Percentiles rank a stretch among this genome's conserved stretches.
These are phyloP conservation scores for Trichogramma pretiosum DNA, from an alignment of 1,140 invertebrate genomes.

Conservation along the genomic window DNA sequence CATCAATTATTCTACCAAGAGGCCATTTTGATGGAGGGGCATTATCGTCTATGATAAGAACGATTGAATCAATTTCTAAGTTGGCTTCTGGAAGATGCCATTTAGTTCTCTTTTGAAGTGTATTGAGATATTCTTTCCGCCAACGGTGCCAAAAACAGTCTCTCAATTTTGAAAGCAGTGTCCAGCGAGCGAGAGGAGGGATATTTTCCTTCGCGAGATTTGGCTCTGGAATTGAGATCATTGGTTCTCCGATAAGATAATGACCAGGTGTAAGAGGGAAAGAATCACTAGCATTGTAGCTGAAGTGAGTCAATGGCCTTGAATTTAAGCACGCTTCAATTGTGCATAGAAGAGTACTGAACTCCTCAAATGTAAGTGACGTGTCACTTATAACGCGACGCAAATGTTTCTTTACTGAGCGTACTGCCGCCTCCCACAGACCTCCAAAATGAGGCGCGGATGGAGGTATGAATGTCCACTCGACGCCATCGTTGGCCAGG, in stretches of 20 bases:
- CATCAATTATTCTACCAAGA: background rate
- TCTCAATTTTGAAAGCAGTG: background rate
- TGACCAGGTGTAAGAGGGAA: conserved; percentile 3
- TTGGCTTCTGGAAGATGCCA: background rate
- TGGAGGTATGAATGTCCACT: background rate
- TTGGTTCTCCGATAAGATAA: conserved; percentile 2
- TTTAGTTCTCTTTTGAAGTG: conserved; percentile 4
- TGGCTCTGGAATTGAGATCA: background rate
- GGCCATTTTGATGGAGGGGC: background rate
- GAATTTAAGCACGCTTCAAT: conserved; percentile 12
- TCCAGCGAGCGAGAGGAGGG: background rate
- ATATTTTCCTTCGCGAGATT: background rate
- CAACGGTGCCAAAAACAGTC: conserved; percentile 1
- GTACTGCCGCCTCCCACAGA: too few species aligned
- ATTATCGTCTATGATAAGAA: background rate
- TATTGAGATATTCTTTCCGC: background rate
- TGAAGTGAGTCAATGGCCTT: background rate
- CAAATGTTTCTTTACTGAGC: conserved; percentile 4
- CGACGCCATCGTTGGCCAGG: background rate
- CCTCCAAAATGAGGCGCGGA: too few species aligned
- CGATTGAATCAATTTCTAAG: background rate
- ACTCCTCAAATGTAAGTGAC: conserved; percentile 6
- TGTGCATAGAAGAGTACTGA: background rate
- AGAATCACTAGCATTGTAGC: background rate
- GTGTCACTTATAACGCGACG: background rate